Evolutionary conservation across 2,888 invertebrate species (phyloP).

Genomic region (Drosophila subsilvestris): DNA sequence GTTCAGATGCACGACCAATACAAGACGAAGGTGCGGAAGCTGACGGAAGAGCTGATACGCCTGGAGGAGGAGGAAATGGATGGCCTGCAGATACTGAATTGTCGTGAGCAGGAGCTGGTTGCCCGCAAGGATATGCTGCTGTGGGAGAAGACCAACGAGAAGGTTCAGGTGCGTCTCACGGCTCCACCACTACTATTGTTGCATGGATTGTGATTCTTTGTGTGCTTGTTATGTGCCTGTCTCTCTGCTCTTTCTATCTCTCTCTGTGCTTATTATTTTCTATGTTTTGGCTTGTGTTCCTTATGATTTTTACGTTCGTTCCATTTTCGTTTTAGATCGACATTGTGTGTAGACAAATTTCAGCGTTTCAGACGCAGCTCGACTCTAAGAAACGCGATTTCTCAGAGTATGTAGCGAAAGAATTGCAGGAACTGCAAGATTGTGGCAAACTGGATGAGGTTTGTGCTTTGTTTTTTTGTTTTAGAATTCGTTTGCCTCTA

Average conservation of each 20-base stretch:
- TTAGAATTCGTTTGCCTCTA: conserved; percentile 33
- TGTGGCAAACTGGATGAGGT: conserved; percentile 86
- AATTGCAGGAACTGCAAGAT: conserved; percentile 85
- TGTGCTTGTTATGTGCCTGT: conserved; percentile 13
- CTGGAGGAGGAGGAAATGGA: conserved; percentile 85
- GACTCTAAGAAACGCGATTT: conserved; percentile 85
- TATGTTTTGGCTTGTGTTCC: conserved; percentile 53
- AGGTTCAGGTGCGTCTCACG: conserved; percentile 81
- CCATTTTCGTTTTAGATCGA: conserved; percentile 86
- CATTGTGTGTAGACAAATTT: conserved; percentile 87
- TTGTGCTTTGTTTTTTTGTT: conserved; percentile 62
- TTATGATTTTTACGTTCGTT: conserved; percentile 62
- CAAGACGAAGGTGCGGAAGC: conserved; percentile 82
- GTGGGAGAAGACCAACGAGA: conserved; percentile 84
- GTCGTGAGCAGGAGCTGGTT: conserved; percentile 85
- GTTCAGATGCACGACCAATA: conserved; percentile 84
- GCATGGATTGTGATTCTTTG: conserved; percentile 27
- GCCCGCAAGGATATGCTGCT: conserved; percentile 84
- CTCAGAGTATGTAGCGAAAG: conserved; percentile 85
- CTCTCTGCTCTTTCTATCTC: conserved; percentile 48
- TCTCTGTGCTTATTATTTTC: conserved; percentile 52
- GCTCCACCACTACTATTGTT: conserved; percentile 3
- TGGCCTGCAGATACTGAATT: conserved; percentile 86
- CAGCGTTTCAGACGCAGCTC: conserved; percentile 85
- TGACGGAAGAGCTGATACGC: conserved; percentile 85